Evolutionary conservation across 2,113 vertebrate species (phyloP).

Genomic region (Xiphorhynchus elegans): DNA sequence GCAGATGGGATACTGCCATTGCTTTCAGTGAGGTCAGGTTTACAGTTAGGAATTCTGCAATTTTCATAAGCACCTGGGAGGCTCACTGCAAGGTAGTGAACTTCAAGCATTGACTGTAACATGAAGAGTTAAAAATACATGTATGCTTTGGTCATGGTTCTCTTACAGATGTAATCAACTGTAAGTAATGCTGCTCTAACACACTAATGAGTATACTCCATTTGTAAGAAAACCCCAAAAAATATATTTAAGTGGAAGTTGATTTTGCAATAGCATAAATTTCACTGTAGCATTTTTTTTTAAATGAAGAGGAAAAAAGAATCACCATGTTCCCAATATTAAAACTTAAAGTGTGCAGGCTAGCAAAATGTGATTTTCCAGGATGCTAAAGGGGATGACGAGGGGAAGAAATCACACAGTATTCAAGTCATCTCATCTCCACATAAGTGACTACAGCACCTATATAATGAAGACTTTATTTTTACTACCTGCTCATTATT

Average conservation of each 20-base stretch:
- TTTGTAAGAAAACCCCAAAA: neutral
- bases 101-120: neutral
- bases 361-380: neutral
- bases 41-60: neutral
- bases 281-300: neutral
- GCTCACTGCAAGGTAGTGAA: neutral
- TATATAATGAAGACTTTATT: slow-evolving; percentile 65
- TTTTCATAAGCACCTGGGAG: neutral
- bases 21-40: neutral
- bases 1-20: slow-evolving; percentile 3
- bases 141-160: neutral
- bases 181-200: neutral
- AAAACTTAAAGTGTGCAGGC: neutral
- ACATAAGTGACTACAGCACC: slow-evolving; percentile 65
- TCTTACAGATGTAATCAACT: neutral
- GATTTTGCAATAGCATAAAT: neutral
- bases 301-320: neutral
- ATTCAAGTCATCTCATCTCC: slow-evolving; percentile 56
- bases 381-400: neutral
- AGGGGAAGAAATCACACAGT: neutral
- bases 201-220: neutral
- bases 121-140: neutral
- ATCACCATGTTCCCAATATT: neutral
- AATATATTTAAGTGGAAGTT: neutral
- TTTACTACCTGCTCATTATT: slow-evolving; percentile 74